Conservation (phyloP, 1,140 invertebrate species). For the Drosophila mayri region DNA sequence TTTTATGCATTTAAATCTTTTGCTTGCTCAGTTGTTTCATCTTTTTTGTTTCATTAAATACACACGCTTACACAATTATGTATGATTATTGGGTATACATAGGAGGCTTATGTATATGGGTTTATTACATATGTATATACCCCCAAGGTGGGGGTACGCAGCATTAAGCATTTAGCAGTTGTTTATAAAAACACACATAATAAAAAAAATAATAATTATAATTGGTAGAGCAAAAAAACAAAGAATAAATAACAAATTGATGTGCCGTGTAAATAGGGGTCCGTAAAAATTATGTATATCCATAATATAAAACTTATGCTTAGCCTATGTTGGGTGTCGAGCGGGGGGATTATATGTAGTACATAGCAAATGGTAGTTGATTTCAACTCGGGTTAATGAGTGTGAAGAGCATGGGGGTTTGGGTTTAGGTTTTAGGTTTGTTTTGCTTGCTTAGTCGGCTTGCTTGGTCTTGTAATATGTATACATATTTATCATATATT, state of each 20-base stretch:
- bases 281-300: conserved; percentile 59
- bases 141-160: conserved; percentile 18
- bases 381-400: conserved; percentile 30
- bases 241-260: conserved; percentile 73
- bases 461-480: conserved; percentile 81
- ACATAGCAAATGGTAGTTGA: conserved; percentile 49
- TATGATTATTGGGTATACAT: conserved; percentile 50
- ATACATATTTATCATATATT: conserved; percentile 84
- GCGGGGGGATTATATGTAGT: conserved; percentile 36
- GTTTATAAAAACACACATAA: conserved; percentile 37
- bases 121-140: conserved; percentile 23
- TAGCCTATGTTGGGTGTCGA: conserved; percentile 58
- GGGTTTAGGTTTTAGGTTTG: conserved; percentile 21
- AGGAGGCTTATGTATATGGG: conserved; percentile 28
- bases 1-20: conserved; percentile 60
- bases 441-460: conserved; percentile 64
- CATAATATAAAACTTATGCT: conserved; percentile 51
- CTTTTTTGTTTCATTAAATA: conserved; percentile 42
- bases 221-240: conserved; percentile 61
- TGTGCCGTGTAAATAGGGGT: conserved; percentile 64
- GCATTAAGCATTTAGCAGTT: conserved; percentile 31
- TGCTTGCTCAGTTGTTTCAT: conserved; percentile 54
- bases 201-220: conserved; percentile 45
- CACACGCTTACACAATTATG: conserved; percentile 38
- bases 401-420: conserved; percentile 23